Percentiles rank a stretch among this genome's conserved stretches.
Conservation (phyloP, 2,797 vertebrate species). For the Allobates femoralis region DNA sequence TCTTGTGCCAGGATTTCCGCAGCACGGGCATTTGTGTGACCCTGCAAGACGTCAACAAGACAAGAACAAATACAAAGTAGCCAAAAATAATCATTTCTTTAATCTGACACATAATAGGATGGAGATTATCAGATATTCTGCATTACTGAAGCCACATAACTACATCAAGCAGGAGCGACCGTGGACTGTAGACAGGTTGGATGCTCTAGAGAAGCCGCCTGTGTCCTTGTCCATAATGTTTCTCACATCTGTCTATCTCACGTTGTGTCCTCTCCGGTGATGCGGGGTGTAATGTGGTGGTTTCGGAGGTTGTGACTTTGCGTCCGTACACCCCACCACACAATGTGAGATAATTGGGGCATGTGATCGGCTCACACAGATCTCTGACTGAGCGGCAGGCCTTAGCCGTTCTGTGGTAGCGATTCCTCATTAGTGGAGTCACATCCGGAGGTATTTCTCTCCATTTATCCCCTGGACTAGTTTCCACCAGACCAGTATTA, state of each 20-base stretch:
- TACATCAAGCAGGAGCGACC: too few species aligned
- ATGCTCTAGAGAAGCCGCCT: too few species aligned
- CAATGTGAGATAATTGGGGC: constrained; percentile 4
- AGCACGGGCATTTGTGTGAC: constrained; percentile 80
- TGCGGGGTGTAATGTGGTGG: not conserved
- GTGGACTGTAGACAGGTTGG: too few species aligned
- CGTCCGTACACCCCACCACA: not conserved
- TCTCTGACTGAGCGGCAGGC: not conserved
- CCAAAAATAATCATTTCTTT: not conserved
- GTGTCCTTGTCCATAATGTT: too few species aligned
- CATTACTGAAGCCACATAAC: too few species aligned
- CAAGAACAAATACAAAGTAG: not conserved
- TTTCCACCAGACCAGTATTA: too few species aligned
- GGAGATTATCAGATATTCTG: not conserved
- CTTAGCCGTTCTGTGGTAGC: not conserved
- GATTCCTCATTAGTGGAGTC: not conserved
- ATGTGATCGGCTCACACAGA: constrained; percentile 9
- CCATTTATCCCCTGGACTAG: too few species aligned
- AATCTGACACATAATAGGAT: not conserved
- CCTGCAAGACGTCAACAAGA: constrained; percentile 71
- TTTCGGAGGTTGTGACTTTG: not conserved
- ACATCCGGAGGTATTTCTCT: not conserved
- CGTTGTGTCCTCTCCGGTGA: not conserved
- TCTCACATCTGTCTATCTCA: too few species aligned
- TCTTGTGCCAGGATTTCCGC: constrained; percentile 84